Percentiles rank a stretch among this genome's conserved stretches.
Conservation (phyloP, 2,113 vertebrate genomes). For the Equus przewalskii region DNA sequence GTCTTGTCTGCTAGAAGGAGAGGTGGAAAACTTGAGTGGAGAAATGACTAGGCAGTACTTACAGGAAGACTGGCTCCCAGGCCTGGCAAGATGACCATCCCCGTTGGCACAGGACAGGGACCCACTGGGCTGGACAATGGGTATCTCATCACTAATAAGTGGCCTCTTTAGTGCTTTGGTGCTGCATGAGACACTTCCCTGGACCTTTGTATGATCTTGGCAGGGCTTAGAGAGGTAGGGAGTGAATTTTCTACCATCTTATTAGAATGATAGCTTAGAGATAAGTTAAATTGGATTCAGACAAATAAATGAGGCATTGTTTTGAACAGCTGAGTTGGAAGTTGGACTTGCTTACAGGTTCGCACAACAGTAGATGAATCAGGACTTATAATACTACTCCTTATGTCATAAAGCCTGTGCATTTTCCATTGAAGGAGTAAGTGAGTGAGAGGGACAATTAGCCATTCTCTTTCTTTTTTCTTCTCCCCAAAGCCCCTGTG, state of each 20-base stretch:
- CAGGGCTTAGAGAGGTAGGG: not conserved
- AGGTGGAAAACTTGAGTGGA: not conserved
- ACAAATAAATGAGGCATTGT: not conserved
- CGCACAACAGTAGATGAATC: not conserved
- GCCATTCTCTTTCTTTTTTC: not conserved
- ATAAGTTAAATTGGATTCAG: not conserved
- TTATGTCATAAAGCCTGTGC: not conserved
- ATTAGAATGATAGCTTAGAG: not conserved
- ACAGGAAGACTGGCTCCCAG: not conserved
- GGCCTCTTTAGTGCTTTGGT: not conserved
- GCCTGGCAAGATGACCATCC: not conserved
- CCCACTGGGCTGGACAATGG: not conserved
- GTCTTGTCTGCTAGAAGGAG: not conserved
- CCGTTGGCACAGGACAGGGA: not conserved
- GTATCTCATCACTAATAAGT: not conserved
- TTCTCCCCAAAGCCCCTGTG: no score
- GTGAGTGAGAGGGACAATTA: not conserved
- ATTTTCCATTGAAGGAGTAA: not conserved
- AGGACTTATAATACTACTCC: not conserved
- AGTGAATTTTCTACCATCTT: not conserved
- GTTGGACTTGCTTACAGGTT: not conserved
- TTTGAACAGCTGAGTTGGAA: not conserved
- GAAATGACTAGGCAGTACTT: not conserved
- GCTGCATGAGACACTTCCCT: not conserved
- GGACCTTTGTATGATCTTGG: not conserved